Evolutionary conservation across 2,113 vertebrate genomes (phyloP).

Genomic region (Cricetomys ansorgei): DNA sequence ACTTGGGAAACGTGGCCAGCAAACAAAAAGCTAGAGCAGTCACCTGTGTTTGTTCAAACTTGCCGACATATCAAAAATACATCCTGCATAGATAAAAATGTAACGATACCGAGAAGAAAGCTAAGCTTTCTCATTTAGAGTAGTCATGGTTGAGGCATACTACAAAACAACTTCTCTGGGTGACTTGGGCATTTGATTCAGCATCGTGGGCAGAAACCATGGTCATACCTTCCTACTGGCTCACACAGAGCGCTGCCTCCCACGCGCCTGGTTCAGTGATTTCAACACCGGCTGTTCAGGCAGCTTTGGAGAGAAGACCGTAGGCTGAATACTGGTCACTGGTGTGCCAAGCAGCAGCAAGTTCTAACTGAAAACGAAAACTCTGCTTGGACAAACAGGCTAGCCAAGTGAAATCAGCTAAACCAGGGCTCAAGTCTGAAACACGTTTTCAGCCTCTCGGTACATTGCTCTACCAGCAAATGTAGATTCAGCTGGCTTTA

Average conservation of each 20-base stretch:
- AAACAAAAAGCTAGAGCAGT: neutral
- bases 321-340: neutral
- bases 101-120: neutral
- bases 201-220: constrained; percentile 64
- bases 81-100: neutral
- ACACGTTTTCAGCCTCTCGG: neutral
- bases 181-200: constrained; percentile 41
- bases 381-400: neutral
- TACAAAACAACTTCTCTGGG: constrained; percentile 5
- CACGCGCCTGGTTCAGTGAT: constrained; percentile 61
- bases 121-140: neutral
- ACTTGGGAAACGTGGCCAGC: neutral
- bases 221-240: constrained; percentile 64
- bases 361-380: neutral
- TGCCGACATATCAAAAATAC: neutral
- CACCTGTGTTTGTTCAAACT: neutral
- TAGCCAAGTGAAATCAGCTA: constrained; percentile 1
- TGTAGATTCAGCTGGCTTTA: neutral
- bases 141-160: neutral
- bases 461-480: neutral
- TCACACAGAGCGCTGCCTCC: constrained; percentile 59
- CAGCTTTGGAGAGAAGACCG: constrained; percentile 42
- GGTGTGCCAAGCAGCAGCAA: neutral
- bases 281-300: constrained; percentile 67
- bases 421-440: neutral